Base-by-base conservation (phyloP, 2,113 vertebrate genomes). In the Oncorhynchus nerka region DNA sequence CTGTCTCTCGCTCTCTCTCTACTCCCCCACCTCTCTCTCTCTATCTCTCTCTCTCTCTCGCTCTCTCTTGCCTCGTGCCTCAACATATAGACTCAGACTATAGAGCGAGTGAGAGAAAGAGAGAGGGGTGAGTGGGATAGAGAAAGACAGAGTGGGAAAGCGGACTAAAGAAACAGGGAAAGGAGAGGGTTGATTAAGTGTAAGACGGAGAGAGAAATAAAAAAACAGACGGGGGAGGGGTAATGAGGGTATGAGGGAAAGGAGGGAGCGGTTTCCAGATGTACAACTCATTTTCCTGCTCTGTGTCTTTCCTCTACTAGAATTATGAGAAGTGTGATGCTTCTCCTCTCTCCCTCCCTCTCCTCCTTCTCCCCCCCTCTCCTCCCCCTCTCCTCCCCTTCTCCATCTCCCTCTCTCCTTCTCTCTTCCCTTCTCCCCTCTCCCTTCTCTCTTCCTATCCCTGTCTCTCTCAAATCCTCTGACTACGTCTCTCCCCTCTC, bases 181-280 rank as follows among this genome's bases (percentile, higher is more conserved):
- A 12, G 51, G 32, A 6, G 32, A 34, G 5, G 32, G 32, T 34
- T 34, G 32, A 34, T 39, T 39, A 39, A 55, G 51, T 15, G 51
- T 15, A 13, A 71, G 12, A 61, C 66, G 67, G 39, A 11, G 22
- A 75, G 64, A 66, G 48, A 70, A 71, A 66, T 20, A 16, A 28
- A 72, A 68, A 70, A 34, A 70, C 71, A 68, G 64, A 30, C 8
- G 20, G 26, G 12, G 39, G 32, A 1, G 12, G 59, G 34, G 59
- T n/a, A 19, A 28, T 13, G 66, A 8, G 22, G 1, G 65, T 32
- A 1, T 32, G 32, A 34, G 11, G 39, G 24, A 48, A 28, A 24
- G 24, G 68, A 48, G 57, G n/a, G 71, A 59, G 15, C 20, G 79
- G 68, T 81, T 76, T 81, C 79, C 81, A 88, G 83, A 86, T 86